These are phyloP conservation scores for Contarinia nasturtii DNA, from an alignment of 1,140 invertebrate genomes.

Conservation along the genomic window DNA sequence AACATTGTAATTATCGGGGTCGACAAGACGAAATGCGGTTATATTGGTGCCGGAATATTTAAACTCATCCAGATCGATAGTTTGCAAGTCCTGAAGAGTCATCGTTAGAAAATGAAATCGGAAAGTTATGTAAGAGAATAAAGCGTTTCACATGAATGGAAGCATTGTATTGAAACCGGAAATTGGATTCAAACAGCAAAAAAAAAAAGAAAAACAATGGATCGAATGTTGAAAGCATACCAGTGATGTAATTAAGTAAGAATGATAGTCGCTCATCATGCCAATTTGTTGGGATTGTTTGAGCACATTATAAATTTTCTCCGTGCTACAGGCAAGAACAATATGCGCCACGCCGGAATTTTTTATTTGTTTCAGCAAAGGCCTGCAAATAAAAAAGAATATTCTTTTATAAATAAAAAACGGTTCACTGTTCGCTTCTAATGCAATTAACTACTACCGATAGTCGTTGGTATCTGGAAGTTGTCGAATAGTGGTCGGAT, in stretches of 20 bases:
- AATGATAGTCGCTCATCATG: slow-evolving; percentile 86
- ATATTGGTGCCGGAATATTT: slow-evolving; percentile 88
- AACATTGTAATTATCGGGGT: slow-evolving; percentile 53
- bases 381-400: slow-evolving; percentile 32
- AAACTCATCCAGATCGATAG: slow-evolving; percentile 79
- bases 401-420: not conserved
- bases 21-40: slow-evolving; percentile 68
- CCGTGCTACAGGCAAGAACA: slow-evolving; percentile 73
- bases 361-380: slow-evolving; percentile 77
- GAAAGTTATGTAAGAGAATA: not conserved
- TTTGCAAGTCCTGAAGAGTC: slow-evolving; percentile 61
- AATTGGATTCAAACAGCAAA: not conserved
- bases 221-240: slow-evolving; percentile 27
- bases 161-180: not conserved
- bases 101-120: slow-evolving; percentile 2
- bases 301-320: slow-evolving; percentile 64
- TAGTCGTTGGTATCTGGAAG: slow-evolving; percentile 61
- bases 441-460: slow-evolving; percentile 31
- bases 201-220: not conserved
- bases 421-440: not conserved
- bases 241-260: slow-evolving; percentile 76
- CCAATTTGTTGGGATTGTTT: slow-evolving; percentile 89
- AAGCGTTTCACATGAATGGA: not conserved
- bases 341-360: slow-evolving; percentile 78
- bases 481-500: slow-evolving; percentile 62